phyloP scores from a whole-genome alignment of 2,113 vertebrate genomes.

The Actenoides lindsayi region DNA sequence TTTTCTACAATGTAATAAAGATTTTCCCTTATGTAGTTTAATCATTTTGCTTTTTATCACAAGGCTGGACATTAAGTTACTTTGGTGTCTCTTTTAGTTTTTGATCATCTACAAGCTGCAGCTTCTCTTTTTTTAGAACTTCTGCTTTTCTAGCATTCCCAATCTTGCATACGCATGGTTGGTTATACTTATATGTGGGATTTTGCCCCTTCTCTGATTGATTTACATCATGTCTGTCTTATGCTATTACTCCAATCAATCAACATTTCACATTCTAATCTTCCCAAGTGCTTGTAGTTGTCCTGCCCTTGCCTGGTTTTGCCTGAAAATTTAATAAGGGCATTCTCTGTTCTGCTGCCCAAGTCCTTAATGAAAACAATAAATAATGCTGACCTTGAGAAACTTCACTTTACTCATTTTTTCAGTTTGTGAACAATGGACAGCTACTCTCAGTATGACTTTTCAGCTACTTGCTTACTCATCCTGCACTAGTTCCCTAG shows the following conservation, averaged over 20 bases:
- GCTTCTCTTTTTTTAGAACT: background rate
- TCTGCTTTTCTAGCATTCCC: background rate
- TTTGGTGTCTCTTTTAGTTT: background rate
- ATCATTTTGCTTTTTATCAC: background rate
- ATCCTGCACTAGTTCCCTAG: background rate
- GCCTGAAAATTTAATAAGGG: background rate
- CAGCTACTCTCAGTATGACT: background rate
- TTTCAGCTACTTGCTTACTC: background rate
- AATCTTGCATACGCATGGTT: background rate
- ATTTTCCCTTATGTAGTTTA: background rate
- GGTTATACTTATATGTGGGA: background rate
- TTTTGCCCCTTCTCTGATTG: background rate
- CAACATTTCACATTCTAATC: background rate
- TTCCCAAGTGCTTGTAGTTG: background rate
- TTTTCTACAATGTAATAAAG: background rate
- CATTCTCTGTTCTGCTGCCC: background rate
- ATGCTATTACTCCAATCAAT: background rate
- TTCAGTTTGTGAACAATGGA: background rate
- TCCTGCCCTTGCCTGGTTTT: background rate
- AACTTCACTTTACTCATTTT: background rate
- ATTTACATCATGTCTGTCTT: background rate
- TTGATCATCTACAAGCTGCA: background rate
- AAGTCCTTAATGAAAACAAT: background rate
- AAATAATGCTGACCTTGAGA: background rate
- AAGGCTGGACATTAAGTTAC: background rate